Conservation (phyloP, 2,113 vertebrate species). For the Balaenoptera acutorostrata region DNA sequence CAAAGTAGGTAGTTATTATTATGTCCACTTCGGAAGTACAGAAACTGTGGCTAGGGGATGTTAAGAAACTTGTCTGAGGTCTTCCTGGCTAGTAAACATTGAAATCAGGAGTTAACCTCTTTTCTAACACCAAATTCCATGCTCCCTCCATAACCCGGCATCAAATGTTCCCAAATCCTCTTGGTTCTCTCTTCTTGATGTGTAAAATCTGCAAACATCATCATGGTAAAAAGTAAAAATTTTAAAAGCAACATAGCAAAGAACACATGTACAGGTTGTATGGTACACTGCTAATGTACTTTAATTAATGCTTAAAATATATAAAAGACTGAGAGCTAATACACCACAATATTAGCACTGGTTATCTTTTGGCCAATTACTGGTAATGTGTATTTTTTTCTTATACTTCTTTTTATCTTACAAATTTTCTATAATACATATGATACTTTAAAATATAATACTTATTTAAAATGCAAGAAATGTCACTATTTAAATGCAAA, state of each 20-base stretch:
- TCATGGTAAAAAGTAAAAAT: not conserved
- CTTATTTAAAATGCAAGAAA: constrained; percentile 33
- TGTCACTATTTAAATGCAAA: constrained; percentile 18
- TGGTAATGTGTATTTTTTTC: not conserved
- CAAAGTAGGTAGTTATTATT: not conserved
- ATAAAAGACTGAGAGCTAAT: not conserved
- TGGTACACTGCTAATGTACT: not conserved
- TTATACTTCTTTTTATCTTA: not conserved
- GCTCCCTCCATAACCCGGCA: not conserved
- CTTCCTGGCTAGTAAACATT: not conserved
- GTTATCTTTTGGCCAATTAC: not conserved
- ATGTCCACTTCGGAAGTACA: not conserved
- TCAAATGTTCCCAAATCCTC: not conserved
- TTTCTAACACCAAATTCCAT: not conserved
- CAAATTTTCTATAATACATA: not conserved
- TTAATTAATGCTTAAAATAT: not conserved
- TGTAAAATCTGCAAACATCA: not conserved
- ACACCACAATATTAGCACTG: not conserved
- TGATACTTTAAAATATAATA: constrained; percentile 6
- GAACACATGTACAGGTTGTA: not conserved
- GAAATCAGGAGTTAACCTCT: not conserved
- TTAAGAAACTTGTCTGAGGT: not conserved
- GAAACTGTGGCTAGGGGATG: not conserved
- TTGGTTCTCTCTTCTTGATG: not conserved
- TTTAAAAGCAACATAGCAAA: not conserved